Base-by-base conservation (phyloP, 2,797 vertebrate genomes). In the Aselliscus stoliczkanus region DNA sequence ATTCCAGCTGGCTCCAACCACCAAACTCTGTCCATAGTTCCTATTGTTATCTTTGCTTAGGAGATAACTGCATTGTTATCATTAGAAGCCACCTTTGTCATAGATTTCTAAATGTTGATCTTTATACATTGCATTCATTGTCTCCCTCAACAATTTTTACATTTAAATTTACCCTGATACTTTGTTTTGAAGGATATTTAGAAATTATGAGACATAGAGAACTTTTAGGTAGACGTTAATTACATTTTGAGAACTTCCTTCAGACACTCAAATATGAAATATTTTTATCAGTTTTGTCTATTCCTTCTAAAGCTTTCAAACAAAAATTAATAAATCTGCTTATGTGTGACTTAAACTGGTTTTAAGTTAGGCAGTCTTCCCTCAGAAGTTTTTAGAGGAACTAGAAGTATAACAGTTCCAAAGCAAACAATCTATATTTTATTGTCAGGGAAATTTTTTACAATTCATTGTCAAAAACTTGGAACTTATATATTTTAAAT, bases 1-100 rank as follows among this genome's bases (percentile, higher is more conserved):
- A 93, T 98, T 98, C 98, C 97, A 97, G 95, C 96, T 97, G 97
- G 80, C 95, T 98, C 89, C 95, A 95, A 69, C 94, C 95, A 93
- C 95, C 83, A 96, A 95, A 98, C 97, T 97, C 0, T 0, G n/a
- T 93, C 95, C 92, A 87, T 97, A 98, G 75, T 88, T 97, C 87
- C 86, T 90, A 86, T 94, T 98, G 96, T 97, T 97, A 80, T 89
- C 98, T 97, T 96, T 97, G 95, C 96, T 97, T 95, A 95, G 93
- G 97, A 96, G 94, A 97, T 91, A 97, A 89, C 96, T 95, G 95
- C 42, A 47, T 93, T 97, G 93, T 97, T 97, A 94, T 87, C 42
- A 23, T 96, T 44, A 95, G 96, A 1, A 0, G 95, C 4, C 69
- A 81, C 94, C 97, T 87, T 96, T 97, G 87, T 97, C 96, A 97